A percentile compares a stretch with the other conserved stretches of the same genome.
These are phyloP conservation scores for Isaurus tuberculatus DNA, from an alignment of 92 coral and sea anemone species.

Conservation along the genomic window DNA sequence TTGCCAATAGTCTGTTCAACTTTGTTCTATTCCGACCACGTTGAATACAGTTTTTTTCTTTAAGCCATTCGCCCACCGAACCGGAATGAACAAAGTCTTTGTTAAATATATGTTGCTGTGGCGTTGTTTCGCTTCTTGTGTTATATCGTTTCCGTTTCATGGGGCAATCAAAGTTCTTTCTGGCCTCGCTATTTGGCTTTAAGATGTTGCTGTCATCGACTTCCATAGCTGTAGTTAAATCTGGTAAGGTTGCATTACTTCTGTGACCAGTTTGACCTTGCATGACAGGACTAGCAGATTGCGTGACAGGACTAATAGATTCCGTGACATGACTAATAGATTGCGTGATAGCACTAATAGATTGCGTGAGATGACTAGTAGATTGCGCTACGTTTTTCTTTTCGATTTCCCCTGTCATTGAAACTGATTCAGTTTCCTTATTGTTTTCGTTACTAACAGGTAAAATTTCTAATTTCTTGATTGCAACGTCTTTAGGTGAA, in stretches of 20 bases:
- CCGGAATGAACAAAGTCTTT: conserved; percentile 63
- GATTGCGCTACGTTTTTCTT: conserved; percentile 10
- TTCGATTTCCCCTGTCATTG: not conserved
- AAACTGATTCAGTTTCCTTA: not conserved
- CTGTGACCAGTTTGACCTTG: not conserved
- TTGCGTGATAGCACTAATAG: too few relatives aligned
- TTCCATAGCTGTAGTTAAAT: not conserved
- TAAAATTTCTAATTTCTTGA: not conserved
- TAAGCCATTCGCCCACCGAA: conserved; percentile 62
- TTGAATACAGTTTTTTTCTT: conserved; percentile 52
- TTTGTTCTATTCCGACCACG: conserved; percentile 77
- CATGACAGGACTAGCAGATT: conserved; percentile 12
- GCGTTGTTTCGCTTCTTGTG: conserved; percentile 61
- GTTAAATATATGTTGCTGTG: conserved; percentile 62
- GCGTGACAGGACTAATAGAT: conserved; percentile 1
- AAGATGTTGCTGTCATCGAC: not conserved
- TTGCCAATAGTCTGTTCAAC: conserved; percentile 82
- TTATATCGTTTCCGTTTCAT: conserved; percentile 62
- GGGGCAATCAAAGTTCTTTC: not conserved
- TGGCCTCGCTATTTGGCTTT: not conserved
- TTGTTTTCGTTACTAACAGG: not conserved
- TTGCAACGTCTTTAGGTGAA: not conserved
- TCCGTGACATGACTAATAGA: not conserved
- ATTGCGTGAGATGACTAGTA: not conserved
- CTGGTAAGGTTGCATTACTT: not conserved